Evolutionary conservation across 1,140 invertebrate species (phyloP), one percentile per base, ranked within the genome.

Genomic region (Aphaenogaster ashmeadi): DNA sequence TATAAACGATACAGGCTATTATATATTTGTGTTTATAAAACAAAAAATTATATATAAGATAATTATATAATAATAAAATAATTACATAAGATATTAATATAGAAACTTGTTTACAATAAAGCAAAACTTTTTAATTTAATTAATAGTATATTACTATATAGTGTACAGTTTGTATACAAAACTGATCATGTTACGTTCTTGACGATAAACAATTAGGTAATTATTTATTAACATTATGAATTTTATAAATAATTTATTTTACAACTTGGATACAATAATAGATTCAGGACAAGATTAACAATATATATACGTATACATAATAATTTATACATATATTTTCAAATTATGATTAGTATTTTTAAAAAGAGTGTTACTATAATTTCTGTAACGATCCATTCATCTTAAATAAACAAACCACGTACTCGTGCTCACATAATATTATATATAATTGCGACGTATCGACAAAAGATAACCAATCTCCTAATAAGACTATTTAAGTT

Each of bases 211-310:
- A 50, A 50, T 27, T 21, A 44, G 8, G 27, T 54, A 21, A 0
- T 60, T 47, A 71, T 56, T 52, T 41, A 56, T 75, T 58, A 58
- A 9, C 13, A 54, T 21, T 44, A 27, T 66, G 47, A 79, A 91
- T 81, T 88, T 92, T 90, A 91, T 62, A 92, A 93, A 92, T 89
- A 92, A 89, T 93, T 93, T 93, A 93, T 93, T 93, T 88, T 92
- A 93, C 91, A 90, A 91, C 84, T 89, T 92, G 83, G 83, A 91
- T 79, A 91, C 83, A 92, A 72, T 88, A 66, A 91, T 74, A 58
- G 50, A 62, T 88, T 77, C 79, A 91, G 89, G 80, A 91, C 80
- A 81, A 41, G 78, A 89, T 83, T 69, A 80, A 84, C 71, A 54
- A 13, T 66, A 41, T 41, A 67, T 44, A 36, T 44, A 38, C 21